Conservation (phyloP, 1,140 invertebrate genomes). For the Cepaea nemoralis region DNA sequence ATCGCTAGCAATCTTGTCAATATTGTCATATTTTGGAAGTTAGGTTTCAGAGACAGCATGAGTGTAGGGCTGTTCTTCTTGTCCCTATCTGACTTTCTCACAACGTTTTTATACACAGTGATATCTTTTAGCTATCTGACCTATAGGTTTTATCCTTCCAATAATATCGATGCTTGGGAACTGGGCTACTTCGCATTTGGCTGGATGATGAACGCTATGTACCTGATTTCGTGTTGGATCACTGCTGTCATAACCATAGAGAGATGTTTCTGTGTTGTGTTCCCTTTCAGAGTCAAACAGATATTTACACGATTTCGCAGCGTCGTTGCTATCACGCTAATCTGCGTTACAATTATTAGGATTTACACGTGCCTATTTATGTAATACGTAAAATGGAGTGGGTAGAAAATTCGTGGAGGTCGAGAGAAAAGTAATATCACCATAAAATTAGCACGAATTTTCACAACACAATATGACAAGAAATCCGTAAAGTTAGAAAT, state of each 20-base stretch:
- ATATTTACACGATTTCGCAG: conserved; percentile 3
- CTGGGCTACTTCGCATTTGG: neutral
- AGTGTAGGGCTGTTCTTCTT: conserved; percentile 11
- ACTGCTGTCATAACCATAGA: neutral
- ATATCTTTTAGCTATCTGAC: neutral
- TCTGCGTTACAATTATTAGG: neutral
- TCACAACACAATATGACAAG: neutral
- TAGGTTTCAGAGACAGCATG: conserved; percentile 1
- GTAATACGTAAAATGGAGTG: neutral
- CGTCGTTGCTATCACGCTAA: neutral
- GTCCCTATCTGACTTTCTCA: neutral
- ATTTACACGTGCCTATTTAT: neutral
- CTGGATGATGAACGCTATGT: neutral
- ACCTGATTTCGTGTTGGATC: conserved; percentile 11
- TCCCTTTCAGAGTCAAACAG: conserved; percentile 1
- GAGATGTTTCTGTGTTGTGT: conserved; percentile 21
- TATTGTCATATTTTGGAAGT: conserved; percentile 3
- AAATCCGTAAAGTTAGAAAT: neutral
- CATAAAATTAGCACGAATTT: neutral
- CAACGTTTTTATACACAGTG: neutral
- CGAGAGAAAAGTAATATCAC: neutral
- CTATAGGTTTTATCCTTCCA: neutral
- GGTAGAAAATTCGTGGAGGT: neutral
- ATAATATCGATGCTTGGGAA: neutral
- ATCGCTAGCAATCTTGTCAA: neutral